Evolutionary conservation across 2,888 invertebrate genomes (phyloP).

Genomic region (Spilosoma lubricipeda): DNA sequence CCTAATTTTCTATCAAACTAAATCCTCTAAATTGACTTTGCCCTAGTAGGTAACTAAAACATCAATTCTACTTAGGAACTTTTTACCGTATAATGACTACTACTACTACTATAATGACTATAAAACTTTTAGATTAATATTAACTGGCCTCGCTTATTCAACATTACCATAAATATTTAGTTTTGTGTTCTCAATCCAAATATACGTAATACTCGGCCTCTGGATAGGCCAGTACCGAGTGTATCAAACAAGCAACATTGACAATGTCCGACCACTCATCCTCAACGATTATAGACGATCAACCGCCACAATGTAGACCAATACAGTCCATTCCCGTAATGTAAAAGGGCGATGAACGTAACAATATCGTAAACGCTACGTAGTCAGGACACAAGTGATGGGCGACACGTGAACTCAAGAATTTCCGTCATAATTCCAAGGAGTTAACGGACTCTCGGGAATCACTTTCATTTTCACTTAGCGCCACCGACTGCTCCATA

Average conservation of each 20-base stretch:
- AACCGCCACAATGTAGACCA: slow-evolving; percentile 47
- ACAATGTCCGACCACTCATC: slow-evolving; percentile 41
- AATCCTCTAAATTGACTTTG: slow-evolving; percentile 12
- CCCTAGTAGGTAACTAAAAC: slow-evolving; percentile 3
- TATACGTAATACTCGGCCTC: slow-evolving; percentile 18
- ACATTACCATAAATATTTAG: neutral
- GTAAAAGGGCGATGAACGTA: slow-evolving; percentile 61
- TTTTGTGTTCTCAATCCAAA: neutral
- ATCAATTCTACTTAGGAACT: slow-evolving; percentile 8
- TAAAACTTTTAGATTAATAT: slow-evolving; percentile 19
- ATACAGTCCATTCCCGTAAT: slow-evolving; percentile 55
- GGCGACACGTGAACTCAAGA: slow-evolving; percentile 62
- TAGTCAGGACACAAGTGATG: slow-evolving; percentile 56
- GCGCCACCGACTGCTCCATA: slow-evolving; percentile 74
- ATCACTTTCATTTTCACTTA: slow-evolving; percentile 82
- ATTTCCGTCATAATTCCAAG: slow-evolving; percentile 69
- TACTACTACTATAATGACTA: too few relatives aligned
- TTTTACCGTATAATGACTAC: slow-evolving; percentile 6
- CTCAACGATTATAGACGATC: slow-evolving; percentile 36
- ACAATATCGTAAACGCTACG: slow-evolving; percentile 62
- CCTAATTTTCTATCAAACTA: neutral
- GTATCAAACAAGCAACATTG: slow-evolving; percentile 34
- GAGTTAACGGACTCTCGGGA: slow-evolving; percentile 71
- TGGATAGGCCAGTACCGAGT: slow-evolving; percentile 1
- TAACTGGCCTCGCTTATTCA: slow-evolving; percentile 17